phyloP scores from a whole-genome alignment of 2,888 invertebrate species.

The Latheticus oryzae region DNA sequence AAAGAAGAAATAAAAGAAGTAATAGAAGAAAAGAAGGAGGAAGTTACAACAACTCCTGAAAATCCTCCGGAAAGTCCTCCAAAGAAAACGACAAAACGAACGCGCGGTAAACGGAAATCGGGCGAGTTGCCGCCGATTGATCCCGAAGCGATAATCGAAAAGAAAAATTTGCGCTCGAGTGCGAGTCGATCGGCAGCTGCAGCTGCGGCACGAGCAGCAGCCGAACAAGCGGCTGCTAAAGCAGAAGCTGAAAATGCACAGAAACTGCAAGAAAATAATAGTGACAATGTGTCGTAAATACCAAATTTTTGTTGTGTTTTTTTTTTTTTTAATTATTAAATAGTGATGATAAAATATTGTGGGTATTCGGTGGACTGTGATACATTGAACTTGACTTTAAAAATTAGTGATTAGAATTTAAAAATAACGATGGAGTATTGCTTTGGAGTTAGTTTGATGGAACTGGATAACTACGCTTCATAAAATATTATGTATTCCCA shows the following conservation, averaged over 20 bases:
- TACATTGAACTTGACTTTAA: slow-evolving; percentile 53
- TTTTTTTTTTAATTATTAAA: slow-evolving; percentile 28
- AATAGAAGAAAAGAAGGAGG: slow-evolving; percentile 43
- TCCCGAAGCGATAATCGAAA: slow-evolving; percentile 70
- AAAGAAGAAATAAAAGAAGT: slow-evolving; percentile 24
- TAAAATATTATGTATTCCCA: slow-evolving; percentile 55
- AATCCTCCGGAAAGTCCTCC: slow-evolving; percentile 46
- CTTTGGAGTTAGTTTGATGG: slow-evolving; percentile 37
- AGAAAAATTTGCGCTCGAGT: slow-evolving; percentile 76
- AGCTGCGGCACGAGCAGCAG: slow-evolving; percentile 67
- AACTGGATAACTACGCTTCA: slow-evolving; percentile 59
- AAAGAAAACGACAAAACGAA: slow-evolving; percentile 62
- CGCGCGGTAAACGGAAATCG: slow-evolving; percentile 64
- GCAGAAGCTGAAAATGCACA: slow-evolving; percentile 62
- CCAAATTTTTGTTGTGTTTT: too few species aligned
- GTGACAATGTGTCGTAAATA: slow-evolving; percentile 56
- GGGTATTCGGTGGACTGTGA: slow-evolving; percentile 64
- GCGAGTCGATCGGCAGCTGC: slow-evolving; percentile 76
- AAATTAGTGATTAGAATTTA: slow-evolving; percentile 28
- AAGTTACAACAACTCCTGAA: slow-evolving; percentile 15
- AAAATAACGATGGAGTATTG: slow-evolving; percentile 46
- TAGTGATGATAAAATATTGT: slow-evolving; percentile 48
- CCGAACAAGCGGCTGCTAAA: slow-evolving; percentile 64
- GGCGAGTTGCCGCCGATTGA: slow-evolving; percentile 67
- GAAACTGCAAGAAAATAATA: slow-evolving; percentile 55